Evolutionary conservation across 2,888 invertebrate species (phyloP).

Genomic region (Zhengitettix transpicula): DNA sequence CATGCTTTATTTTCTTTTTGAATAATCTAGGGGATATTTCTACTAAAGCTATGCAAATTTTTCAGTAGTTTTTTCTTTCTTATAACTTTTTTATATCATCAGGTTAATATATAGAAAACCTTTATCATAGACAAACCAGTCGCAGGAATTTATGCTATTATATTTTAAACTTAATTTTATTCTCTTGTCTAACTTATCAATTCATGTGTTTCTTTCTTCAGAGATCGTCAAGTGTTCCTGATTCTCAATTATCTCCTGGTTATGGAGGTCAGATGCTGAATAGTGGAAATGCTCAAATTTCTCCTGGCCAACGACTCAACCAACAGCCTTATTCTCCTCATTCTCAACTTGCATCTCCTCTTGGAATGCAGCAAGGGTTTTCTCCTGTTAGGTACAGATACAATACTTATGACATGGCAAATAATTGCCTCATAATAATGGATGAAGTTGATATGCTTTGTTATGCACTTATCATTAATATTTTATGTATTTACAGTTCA

Average conservation of each 20-base stretch:
- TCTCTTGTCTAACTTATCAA: too few relatives aligned
- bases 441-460: too few relatives aligned
- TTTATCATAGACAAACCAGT: too few relatives aligned
- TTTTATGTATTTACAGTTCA: background rate
- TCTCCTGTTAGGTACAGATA: constrained; percentile 12
- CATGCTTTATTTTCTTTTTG: too few relatives aligned
- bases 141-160: too few relatives aligned
- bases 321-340: constrained; percentile 28
- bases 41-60: background rate
- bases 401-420: too few relatives aligned
- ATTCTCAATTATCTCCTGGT: constrained; percentile 44
- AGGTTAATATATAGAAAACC: too few relatives aligned
- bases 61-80: background rate
- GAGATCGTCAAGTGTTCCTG: constrained; percentile 32
- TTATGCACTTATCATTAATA: too few relatives aligned
- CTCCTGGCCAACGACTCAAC: constrained; percentile 20
- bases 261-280: constrained; percentile 31
- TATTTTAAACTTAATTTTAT: too few relatives aligned
- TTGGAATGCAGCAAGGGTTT: constrained; percentile 12
- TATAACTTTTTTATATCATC: too few relatives aligned
- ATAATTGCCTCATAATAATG: too few relatives aligned
- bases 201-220: constrained; percentile 15
- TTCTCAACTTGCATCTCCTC: constrained; percentile 28
- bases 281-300: constrained; percentile 21
- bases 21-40: background rate